These are phyloP conservation scores for Minunthozetes semirufus DNA, from an alignment of 2,888 invertebrate genomes.

Conservation along the genomic window DNA sequence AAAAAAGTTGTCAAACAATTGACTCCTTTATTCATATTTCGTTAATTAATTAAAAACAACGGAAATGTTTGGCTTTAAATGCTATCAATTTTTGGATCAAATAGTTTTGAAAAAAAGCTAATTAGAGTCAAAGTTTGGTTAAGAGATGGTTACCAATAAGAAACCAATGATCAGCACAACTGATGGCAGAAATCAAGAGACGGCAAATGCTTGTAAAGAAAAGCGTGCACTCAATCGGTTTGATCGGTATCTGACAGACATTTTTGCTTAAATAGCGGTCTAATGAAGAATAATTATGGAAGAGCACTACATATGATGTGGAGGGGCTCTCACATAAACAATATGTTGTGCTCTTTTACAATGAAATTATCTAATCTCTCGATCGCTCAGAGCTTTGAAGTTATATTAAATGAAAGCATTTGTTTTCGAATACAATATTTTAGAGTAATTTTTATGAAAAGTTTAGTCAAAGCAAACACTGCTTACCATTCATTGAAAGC, in stretches of 20 bases:
- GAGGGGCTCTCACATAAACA: neutral
- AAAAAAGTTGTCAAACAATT: too few species aligned
- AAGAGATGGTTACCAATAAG: too few species aligned
- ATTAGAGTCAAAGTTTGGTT: too few species aligned
- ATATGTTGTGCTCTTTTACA: neutral
- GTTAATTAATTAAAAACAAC: too few species aligned
- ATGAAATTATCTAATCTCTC: neutral
- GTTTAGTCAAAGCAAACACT: neutral
- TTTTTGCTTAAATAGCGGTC: conserved; percentile 2
- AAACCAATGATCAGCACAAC: too few species aligned
- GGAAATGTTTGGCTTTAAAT: too few species aligned
- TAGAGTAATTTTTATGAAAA: neutral
- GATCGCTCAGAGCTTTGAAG: neutral
- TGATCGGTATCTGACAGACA: conserved; percentile 10
- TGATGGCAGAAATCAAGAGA: neutral
- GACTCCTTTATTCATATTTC: too few species aligned
- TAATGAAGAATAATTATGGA: conserved; percentile 24
- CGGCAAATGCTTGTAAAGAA: neutral
- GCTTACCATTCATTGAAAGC: neutral
- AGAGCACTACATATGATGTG: conserved; percentile 2
- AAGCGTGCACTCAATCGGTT: conserved; percentile 14
- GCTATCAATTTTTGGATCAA: too few species aligned
- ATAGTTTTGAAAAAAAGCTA: too few species aligned
- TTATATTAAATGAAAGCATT: too few species aligned
- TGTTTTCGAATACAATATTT: too few species aligned